These are phyloP conservation scores for Cyprinodon brontotheroides DNA, from an alignment of 2,113 vertebrate species.

Conservation along the genomic window DNA sequence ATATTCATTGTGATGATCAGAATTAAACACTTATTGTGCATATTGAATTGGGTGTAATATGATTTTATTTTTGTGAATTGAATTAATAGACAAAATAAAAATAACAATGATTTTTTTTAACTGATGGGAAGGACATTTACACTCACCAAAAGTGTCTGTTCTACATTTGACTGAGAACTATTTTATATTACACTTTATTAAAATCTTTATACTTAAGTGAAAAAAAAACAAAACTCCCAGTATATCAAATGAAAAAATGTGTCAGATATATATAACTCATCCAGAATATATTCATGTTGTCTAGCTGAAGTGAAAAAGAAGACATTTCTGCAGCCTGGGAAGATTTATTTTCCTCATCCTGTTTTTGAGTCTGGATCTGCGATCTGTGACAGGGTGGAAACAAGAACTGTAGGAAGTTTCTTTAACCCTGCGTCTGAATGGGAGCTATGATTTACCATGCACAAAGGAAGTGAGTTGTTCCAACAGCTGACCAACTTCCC, in stretches of 20 bases:
- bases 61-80: background rate
- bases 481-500: slow-evolving; percentile 66
- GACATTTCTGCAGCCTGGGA: slow-evolving; percentile 33
- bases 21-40: no score
- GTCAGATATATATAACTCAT: no score
- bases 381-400: slow-evolving; percentile 60
- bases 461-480: slow-evolving; percentile 67
- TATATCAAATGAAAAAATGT: no score
- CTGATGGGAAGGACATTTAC: background rate
- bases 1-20: background rate
- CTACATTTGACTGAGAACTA: background rate
- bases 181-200: background rate
- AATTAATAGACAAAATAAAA: background rate
- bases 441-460: slow-evolving; percentile 48
- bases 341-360: slow-evolving; percentile 69
- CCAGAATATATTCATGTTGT: background rate
- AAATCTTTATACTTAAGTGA: background rate
- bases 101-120: background rate
- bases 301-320: slow-evolving; percentile 21
- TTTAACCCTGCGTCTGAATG: slow-evolving; percentile 42
- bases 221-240: background rate
- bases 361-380: slow-evolving; percentile 66
- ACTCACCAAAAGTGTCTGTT: background rate
- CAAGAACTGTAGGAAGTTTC: slow-evolving; percentile 60
- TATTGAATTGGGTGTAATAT: background rate